Evolutionary conservation across 23 tunicate genomes (phyloP).

Genomic region (Trididemnum clinides): DNA sequence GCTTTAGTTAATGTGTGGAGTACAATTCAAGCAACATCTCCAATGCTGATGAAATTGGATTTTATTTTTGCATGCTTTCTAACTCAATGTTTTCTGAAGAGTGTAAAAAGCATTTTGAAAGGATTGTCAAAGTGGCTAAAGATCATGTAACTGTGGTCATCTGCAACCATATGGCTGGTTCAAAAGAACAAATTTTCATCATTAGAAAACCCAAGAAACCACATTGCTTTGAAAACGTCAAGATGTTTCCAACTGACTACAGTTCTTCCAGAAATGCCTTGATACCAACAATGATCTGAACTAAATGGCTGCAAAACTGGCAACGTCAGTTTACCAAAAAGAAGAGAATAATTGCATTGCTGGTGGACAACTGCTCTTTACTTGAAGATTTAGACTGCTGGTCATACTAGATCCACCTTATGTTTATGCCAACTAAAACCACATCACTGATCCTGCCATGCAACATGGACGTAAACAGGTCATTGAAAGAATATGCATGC

Average conservation of each 20-base stretch:
- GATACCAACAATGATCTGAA: not conserved
- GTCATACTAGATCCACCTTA: not conserved
- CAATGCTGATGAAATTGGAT: slow-evolving; percentile 16
- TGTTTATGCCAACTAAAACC: slow-evolving; percentile 18
- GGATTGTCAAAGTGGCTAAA: slow-evolving; percentile 15
- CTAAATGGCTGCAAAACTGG: slow-evolving; percentile 26
- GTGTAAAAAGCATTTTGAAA: slow-evolving; percentile 3
- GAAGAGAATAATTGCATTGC: slow-evolving; percentile 2
- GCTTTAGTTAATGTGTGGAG: not conserved
- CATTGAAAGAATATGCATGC: not conserved
- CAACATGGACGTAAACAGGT: slow-evolving; percentile 7
- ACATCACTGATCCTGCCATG: slow-evolving; percentile 14
- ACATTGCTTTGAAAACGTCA: slow-evolving; percentile 6
- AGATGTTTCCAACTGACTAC: slow-evolving; percentile 19
- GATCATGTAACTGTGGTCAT: slow-evolving; percentile 10
- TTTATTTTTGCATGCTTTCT: slow-evolving; percentile 19
- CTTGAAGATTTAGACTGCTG: too few species aligned
- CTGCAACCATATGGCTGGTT: slow-evolving; percentile 21
- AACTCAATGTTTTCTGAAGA: slow-evolving; percentile 12
- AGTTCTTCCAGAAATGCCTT: not conserved
- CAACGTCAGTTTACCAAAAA: not conserved
- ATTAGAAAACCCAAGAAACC: slow-evolving; percentile 7
- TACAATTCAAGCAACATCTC: slow-evolving; percentile 31
- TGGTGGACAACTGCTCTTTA: slow-evolving; percentile 18
- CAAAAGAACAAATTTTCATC: slow-evolving; percentile 10